phyloP scores from a whole-genome alignment of 2,888 invertebrate genomes.

The Metalampra italica region DNA sequence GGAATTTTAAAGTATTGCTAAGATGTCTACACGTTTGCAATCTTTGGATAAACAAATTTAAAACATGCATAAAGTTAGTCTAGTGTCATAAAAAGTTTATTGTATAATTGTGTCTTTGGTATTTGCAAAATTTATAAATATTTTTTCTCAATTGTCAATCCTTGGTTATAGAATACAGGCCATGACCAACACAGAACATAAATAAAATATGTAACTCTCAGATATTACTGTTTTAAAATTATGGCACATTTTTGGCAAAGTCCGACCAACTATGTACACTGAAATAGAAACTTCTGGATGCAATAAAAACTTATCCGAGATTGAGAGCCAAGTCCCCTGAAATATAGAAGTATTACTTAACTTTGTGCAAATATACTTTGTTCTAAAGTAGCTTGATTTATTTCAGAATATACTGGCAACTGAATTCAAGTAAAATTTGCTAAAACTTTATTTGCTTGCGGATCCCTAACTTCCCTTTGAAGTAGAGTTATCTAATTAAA shows the following conservation, averaged over 20 bases:
- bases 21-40: too few relatives aligned
- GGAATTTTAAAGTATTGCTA: too few relatives aligned
- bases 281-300: conserved; percentile 13
- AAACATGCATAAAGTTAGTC: too few relatives aligned
- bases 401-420: background rate
- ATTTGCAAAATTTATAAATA: too few relatives aligned
- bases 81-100: too few relatives aligned
- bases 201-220: too few relatives aligned
- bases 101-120: too few relatives aligned
- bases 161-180: too few relatives aligned
- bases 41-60: too few relatives aligned
- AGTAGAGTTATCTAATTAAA: conserved; percentile 2
- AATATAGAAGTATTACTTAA: conserved; percentile 12
- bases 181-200: too few relatives aligned
- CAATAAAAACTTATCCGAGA: conserved; percentile 16
- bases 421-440: background rate
- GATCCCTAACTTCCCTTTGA: background rate
- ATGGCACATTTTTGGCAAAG: conserved; percentile 7
- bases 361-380: background rate
- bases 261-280: conserved; percentile 1
- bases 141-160: background rate
- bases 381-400: background rate
- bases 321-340: conserved; percentile 16
- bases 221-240: background rate
- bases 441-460: background rate